Base-by-base conservation (phyloP, 2,113 vertebrate genomes). In the Ondatra zibethicus region DNA sequence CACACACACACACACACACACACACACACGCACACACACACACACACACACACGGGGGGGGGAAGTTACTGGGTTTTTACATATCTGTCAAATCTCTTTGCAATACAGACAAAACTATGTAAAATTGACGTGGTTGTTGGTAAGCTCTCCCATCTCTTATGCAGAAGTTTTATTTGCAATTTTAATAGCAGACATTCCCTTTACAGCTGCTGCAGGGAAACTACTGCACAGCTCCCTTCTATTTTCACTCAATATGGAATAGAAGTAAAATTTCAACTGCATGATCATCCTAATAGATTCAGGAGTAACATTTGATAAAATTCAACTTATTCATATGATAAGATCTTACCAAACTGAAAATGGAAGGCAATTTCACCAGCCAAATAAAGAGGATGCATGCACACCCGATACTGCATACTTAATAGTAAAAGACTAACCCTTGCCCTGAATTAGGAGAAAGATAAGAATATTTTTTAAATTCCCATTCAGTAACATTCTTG, bases 201-300 rank as follows among this genome's bases (percentile, higher is more conserved):
- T 92, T 80, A 90, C 1, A 89, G 94, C 75, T 77, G 36, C 82
- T 97, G 17, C 27, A 88, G 27, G 76, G 33, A 55, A 96, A 91
- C 55, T 7, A 33, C 25, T 94, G 3, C 4, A 58, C 1, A 73
- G 29, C 13, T 77, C 47, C 11, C 33, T 91, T 92, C 75, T 70
- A n/a, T 85, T 96, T 96, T 92, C 45, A 93, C 17, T 93, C 75
- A 89, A 92, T 86, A 81, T 52, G 61, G 82, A 88, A 94, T 52
- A 52, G 68, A 92, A 70, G 72, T 45, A 93, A 78, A 91, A n/a
- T 84, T 91, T 8, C 90, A 91, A 87, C 29, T 21, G 66, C 8
- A 33, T 65, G 45, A 92, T 87, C n/a, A 92, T 66, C 11, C 72
- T 31, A 66, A 63, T 47, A 95, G 58, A 65, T 82, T 33, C 33